Percentiles rank a stretch among this genome's conserved stretches.
Evolutionary conservation across 1,140 invertebrate species (phyloP).

Genomic region (Caenorhabditis tropicalis): DNA sequence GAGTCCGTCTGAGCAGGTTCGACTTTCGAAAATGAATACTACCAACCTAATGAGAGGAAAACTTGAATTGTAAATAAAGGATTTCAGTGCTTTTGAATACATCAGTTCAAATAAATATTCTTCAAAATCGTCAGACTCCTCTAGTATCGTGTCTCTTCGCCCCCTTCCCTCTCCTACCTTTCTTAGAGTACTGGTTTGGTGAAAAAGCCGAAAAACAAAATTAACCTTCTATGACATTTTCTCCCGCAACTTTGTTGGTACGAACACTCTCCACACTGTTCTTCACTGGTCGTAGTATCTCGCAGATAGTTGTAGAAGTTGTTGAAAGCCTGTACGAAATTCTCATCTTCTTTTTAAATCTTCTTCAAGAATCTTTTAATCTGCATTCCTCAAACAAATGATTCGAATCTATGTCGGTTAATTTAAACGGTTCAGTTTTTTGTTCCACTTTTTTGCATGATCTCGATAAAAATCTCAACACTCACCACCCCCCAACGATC

Average conservation of each 20-base stretch:
- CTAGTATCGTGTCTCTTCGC: too few species aligned
- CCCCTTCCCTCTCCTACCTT: not conserved
- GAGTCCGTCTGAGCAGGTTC: too few species aligned
- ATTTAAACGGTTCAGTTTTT: not conserved
- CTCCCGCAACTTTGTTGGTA: conserved; percentile 70
- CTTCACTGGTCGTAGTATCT: conserved; percentile 67
- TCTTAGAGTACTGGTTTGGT: not conserved
- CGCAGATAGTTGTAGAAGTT: conserved; percentile 70
- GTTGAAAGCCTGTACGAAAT: conserved; percentile 64
- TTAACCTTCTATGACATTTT: conserved; percentile 67
- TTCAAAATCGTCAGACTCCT: too few species aligned
- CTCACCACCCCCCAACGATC: conserved; percentile 70
- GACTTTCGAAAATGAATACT: too few species aligned
- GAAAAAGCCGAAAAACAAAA: not conserved
- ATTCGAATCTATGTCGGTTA: too few species aligned
- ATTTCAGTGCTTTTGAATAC: too few species aligned
- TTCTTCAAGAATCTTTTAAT: not conserved
- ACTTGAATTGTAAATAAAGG: too few species aligned
- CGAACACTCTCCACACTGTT: conserved; percentile 68
- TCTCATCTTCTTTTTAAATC: not conserved
- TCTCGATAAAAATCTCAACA: not conserved
- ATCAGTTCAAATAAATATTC: too few species aligned
- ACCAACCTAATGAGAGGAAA: too few species aligned
- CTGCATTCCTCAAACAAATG: too few species aligned
- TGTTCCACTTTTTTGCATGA: not conserved